Conservation (phyloP, 2,797 vertebrate genomes). For the Parauchenoglanis punctatus region DNA sequence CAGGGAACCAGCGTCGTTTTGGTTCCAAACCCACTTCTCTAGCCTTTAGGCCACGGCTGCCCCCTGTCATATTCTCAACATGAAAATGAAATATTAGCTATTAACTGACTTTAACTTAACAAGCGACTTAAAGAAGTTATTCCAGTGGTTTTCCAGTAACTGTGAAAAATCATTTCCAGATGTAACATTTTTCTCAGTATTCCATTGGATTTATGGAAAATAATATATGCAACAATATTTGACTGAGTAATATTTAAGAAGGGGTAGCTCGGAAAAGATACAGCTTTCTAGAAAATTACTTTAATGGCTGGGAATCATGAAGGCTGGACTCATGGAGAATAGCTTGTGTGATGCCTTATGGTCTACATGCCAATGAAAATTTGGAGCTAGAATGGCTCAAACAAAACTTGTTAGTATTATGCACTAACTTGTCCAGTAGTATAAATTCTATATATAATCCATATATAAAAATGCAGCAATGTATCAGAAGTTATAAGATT, state of each 20-base stretch:
- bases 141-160: not conserved
- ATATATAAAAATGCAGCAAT: not conserved
- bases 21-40: too few relatives aligned
- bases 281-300: not conserved
- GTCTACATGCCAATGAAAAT: not conserved
- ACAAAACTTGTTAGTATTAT: not conserved
- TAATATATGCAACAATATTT: not conserved
- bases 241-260: not conserved
- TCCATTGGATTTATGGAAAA: not conserved
- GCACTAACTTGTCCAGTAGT: not conserved
- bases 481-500: not conserved
- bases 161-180: not conserved
- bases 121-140: not conserved
- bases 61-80: not conserved
- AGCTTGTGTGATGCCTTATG: conserved; percentile 9
- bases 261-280: not conserved
- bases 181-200: not conserved
- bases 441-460: not conserved
- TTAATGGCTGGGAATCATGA: not conserved
- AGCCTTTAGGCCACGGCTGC: too few relatives aligned
- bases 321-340: not conserved
- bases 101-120: conserved; percentile 9
- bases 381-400: not conserved
- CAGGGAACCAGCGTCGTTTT: too few relatives aligned
- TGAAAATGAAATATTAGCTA: conserved; percentile 6